Percentiles rank a stretch among this genome's conserved stretches.
These are phyloP conservation scores for Sebastes nivosus DNA, from an alignment of 2,797 vertebrate genomes.

Conservation along the genomic window DNA sequence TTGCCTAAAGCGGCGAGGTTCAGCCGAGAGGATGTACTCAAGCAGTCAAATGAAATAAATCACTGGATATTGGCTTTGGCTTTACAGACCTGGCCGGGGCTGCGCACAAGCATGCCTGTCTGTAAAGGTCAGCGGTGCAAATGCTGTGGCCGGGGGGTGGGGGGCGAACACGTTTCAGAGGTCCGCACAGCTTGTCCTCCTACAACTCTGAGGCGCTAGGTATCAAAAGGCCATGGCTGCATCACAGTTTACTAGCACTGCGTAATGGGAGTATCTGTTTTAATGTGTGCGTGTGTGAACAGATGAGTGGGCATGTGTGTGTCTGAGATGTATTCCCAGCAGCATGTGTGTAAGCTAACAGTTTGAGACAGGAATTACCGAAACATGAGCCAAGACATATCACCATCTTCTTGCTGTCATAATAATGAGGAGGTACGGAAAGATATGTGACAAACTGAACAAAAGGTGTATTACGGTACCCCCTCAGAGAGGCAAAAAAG, in stretches of 20 bases:
- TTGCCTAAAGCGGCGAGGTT: conserved; percentile 43
- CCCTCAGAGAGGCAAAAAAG: conserved; percentile 3
- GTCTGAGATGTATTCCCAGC: conserved; percentile 7
- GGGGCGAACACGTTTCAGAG: conserved; percentile 40
- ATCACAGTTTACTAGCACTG: conserved; percentile 30
- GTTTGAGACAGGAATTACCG: conserved; percentile 20
- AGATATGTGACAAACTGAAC: conserved; percentile 21
- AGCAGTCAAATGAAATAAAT: conserved; percentile 73
- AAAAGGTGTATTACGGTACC: conserved; percentile 6
- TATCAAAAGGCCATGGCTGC: conserved; percentile 43
- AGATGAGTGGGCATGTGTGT: conserved; percentile 20
- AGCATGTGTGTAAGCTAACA: conserved; percentile 19
- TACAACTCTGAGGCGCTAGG: conserved; percentile 31
- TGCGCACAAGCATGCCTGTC: conserved; percentile 47
- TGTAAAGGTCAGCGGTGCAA: conserved; percentile 72
- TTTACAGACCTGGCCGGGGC: conserved; percentile 37
- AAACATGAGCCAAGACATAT: conserved; percentile 10
- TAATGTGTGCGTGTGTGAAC: conserved; percentile 6
- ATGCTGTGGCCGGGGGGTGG: conserved; percentile 15
- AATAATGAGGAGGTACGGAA: neutral
- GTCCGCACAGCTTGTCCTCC: conserved; percentile 44
- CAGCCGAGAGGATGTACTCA: conserved; percentile 54
- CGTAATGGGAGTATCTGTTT: conserved; percentile 10
- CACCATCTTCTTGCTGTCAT: neutral
- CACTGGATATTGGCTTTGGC: conserved; percentile 64